A percentile compares a stretch with the other conserved stretches of the same genome.
These are phyloP conservation scores for Orthochromis indermauri DNA, from an alignment of 2,113 vertebrate species.

Conservation along the genomic window DNA sequence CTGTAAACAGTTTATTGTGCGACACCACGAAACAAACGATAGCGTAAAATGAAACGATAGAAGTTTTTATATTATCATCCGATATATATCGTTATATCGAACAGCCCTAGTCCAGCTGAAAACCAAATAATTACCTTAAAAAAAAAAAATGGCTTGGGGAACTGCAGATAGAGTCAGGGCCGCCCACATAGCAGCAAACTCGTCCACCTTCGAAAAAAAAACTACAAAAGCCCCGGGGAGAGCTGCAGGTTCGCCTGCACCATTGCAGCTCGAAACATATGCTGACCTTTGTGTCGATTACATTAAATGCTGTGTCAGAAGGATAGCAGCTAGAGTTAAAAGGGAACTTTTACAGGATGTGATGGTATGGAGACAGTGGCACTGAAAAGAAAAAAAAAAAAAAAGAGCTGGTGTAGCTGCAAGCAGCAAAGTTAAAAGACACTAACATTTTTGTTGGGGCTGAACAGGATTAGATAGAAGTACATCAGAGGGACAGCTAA, in stretches of 20 bases:
- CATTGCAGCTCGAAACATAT: not conserved
- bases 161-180: not conserved
- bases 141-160: not conserved
- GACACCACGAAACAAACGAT: no score
- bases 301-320: not conserved
- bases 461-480: not conserved
- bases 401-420: not conserved
- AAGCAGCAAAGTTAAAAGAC: not conserved
- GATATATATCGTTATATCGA: no score
- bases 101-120: not conserved
- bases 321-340: not conserved
- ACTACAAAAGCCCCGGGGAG: not conserved
- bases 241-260: not conserved
- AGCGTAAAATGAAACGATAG: no score
- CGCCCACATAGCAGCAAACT: not conserved
- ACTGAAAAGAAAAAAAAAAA: not conserved
- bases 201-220: fast-evolving
- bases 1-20: no score
- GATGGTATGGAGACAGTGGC: not conserved
- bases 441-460: not conserved
- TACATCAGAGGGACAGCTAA: not conserved
- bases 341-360: not conserved
- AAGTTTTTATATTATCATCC: fast-evolving
- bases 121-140: not conserved
- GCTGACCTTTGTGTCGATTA: not conserved